Evolutionary conservation across 2,797 vertebrate species (phyloP).

Genomic region (Pangasius krempfi): DNA sequence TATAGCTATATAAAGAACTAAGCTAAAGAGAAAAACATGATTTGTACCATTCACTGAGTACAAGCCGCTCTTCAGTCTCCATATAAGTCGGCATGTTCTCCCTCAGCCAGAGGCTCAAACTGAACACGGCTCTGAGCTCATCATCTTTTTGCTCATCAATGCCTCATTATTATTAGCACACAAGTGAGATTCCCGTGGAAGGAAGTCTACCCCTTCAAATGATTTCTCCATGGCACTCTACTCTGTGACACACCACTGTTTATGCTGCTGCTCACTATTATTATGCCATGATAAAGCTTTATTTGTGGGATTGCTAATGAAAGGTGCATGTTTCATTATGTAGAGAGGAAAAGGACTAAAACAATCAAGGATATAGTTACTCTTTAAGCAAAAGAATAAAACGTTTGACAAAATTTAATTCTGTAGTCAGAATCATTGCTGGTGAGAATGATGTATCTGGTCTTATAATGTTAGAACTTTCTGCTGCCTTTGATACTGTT

Average conservation of each 20-base stretch:
- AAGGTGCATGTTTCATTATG: too few relatives aligned
- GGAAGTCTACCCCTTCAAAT: neutral
- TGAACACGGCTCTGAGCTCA: neutral
- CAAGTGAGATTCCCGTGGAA: neutral
- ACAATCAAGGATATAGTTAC: too few relatives aligned
- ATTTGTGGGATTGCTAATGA: too few relatives aligned
- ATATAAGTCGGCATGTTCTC: neutral
- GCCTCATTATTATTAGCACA: neutral
- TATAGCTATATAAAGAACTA: neutral
- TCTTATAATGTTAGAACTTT: too few relatives aligned
- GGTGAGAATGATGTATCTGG: too few relatives aligned
- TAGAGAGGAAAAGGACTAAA: too few relatives aligned
- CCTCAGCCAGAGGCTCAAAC: neutral
- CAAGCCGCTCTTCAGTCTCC: neutral
- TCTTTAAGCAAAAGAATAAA: too few relatives aligned
- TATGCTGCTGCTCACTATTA: neutral
- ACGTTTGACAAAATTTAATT: too few relatives aligned
- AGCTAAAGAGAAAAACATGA: neutral
- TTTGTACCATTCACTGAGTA: neutral
- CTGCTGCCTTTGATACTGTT: too few relatives aligned
- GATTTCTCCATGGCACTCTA: neutral
- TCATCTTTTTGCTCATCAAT: neutral
- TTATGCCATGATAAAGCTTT: neutral
- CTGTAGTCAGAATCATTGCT: too few relatives aligned
- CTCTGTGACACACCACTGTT: neutral